Conservation (phyloP, 2,113 vertebrate genomes). For the Donacobius atricapilla region DNA sequence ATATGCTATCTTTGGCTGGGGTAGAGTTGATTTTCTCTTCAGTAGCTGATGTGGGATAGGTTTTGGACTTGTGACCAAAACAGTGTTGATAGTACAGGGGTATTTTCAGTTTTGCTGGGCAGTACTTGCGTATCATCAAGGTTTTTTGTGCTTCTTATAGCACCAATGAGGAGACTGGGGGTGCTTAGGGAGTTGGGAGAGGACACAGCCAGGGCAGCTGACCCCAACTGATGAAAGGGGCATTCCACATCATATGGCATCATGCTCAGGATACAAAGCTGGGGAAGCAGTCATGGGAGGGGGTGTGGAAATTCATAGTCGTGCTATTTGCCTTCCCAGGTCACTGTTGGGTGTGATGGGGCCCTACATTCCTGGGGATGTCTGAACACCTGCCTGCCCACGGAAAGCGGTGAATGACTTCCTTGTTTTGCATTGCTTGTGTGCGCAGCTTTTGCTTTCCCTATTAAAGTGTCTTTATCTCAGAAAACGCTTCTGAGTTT, state of each 20-base stretch:
- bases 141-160: neutral
- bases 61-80: neutral
- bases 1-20: neutral
- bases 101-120: neutral
- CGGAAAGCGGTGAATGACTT: accelerated
- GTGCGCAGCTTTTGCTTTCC: neutral
- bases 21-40: neutral
- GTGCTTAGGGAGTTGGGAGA: neutral
- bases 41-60: neutral
- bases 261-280: neutral
- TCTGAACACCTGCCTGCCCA: neutral
- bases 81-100: neutral
- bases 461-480: neutral
- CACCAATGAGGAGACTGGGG: neutral
- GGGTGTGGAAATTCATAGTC: neutral
- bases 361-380: neutral
- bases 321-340: neutral
- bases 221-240: neutral
- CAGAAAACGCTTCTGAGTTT: neutral
- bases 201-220: neutral
- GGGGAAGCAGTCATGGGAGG: neutral
- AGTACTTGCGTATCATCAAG: neutral
- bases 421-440: neutral
- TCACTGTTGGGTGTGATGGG: neutral
- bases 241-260: neutral